Base-by-base conservation (phyloP, 1,140 invertebrate genomes). In the Cepaea nemoralis region DNA sequence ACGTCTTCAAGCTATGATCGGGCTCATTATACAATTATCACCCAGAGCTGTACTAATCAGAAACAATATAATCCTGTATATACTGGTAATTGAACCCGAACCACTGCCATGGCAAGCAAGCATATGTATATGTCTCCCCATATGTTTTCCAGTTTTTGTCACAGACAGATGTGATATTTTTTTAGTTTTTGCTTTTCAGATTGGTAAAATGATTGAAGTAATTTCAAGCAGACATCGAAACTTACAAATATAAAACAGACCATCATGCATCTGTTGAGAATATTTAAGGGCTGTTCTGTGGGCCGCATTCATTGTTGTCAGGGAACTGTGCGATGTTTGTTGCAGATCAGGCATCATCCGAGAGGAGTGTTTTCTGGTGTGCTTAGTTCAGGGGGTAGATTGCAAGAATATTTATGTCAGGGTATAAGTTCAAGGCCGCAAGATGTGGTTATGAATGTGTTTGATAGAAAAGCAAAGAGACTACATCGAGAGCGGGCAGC, bases 381-480 rank as follows among this genome's bases (percentile, higher is more conserved):
- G n/a, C 33, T 16, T 27, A 63, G 1, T 6, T 2, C 59, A 63
- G 3, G 27, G 16, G 10, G 24, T 59, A n/a, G n/a, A 31, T 31
- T 16, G 3, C n/a, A 31, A 10, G n/a, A n/a, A n/a, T 1, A 6
- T 31, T 63, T 31, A 5, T 39, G 35, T 40, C 42, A 66, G 39
- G 5, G 39, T 63, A 24, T 40, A 45, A 45, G 40, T 66, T 37
- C 55, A 8, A 78, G 35, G 31, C 48, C 33, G n/a, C 75, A 70
- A 37, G 83, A 85, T 69, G 82, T 79, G 10, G 77, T 85, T 14
- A 91, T 96, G 93, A 94, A 97, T 91, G 94, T 99, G 71, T 99
- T 99, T 92, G 96, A 98, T 90, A 93, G 97, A 86, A 94, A 95
- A 87, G 93, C 95, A 0, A 99, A 99, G 92, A 89, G 94, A 27